phyloP scores from a whole-genome alignment of 2,888 invertebrate genomes.

The Chrysopilus asiliformis region DNA sequence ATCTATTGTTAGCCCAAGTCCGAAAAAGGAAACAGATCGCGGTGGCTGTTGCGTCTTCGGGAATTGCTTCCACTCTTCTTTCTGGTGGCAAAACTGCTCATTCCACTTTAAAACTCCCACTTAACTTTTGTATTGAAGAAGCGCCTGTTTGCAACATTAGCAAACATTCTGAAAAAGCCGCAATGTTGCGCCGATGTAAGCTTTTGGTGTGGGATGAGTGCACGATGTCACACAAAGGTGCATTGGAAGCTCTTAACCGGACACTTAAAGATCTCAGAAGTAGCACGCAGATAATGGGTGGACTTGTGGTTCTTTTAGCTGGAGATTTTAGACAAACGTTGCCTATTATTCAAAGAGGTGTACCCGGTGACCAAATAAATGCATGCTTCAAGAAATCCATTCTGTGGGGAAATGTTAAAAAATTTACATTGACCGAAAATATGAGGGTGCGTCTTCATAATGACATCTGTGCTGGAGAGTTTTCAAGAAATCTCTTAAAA shows the following conservation, averaged over 20 bases:
- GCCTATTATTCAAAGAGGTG: conserved; percentile 1
- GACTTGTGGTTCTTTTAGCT: conserved; percentile 5
- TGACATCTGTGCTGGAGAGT: too few species aligned
- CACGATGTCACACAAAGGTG: conserved; percentile 17
- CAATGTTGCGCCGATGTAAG: conserved; percentile 8
- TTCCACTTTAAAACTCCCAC: conserved; percentile 24
- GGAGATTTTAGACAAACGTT: conserved; percentile 7
- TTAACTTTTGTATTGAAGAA: conserved; percentile 14
- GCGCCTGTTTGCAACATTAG: conserved; percentile 15
- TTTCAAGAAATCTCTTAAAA: too few species aligned
- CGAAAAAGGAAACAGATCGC: conserved; percentile 22
- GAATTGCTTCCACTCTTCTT: conserved; percentile 31
- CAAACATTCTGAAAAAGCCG: conserved; percentile 10
- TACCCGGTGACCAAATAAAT: conserved; percentile 1
- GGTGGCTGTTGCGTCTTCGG: conserved; percentile 30
- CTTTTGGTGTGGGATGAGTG: conserved; percentile 14
- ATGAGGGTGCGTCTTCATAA: too few species aligned
- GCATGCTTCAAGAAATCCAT: conserved; percentile 2
- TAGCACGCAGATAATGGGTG: conserved; percentile 10
- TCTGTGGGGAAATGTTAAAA: conserved; percentile 2
- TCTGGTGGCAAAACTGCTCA: conserved; percentile 22
- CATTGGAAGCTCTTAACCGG: conserved; percentile 12
- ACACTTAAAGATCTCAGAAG: conserved; percentile 18
- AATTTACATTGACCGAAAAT: conserved; percentile 2
- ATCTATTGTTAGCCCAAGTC: conserved; percentile 23